Base-by-base conservation (phyloP, 2,113 vertebrate genomes). In the Bufo gargarizans region DNA sequence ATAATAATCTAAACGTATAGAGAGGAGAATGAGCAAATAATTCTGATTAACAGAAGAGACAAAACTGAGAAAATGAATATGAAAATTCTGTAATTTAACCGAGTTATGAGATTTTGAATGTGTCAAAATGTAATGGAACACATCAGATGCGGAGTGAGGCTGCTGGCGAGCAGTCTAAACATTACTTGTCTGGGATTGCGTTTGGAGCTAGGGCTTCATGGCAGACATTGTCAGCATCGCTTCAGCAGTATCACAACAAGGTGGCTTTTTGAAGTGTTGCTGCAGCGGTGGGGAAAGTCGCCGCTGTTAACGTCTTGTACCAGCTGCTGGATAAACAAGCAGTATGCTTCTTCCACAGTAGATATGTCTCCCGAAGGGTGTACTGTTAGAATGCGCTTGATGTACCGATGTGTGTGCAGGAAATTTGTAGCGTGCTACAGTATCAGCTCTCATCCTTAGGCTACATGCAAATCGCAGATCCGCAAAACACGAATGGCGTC, bases 121-220 rank as follows among this genome's bases (percentile, higher is more conserved):
- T 74, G 71, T 74, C 6, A 74, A 19, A 74, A 74, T 74, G 71
- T 74, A 74, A 74, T 74, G 71, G 49, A 74, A 74, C 71, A 74
- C 71, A 74, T 74, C 43, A 47, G 14, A 74, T 47, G 49, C 13
- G 45, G 33, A 33, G 71, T 17, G 5, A 19, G 43, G 71, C 45
- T 47, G 33, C 6, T 6, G 17, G 13, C 49, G 71, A 74, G 49
- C 71, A 74, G 71, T 49, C 69, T 45, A 72, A 74, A 47, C 71
- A 47, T 16, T 74, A 47, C 43, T 71, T 6, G 4, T 74, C 43
- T 47, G 19, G 12, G 6, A 74, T 74, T 47, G 16, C 13, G 47
- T 19, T 4, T 49, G 14, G 19, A 74, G 43, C 20, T 47, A 47
- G 43, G 33, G 14, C 71, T 74, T 14, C 43, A 19, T 22, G 6